Evolutionary conservation across 1,140 invertebrate genomes (phyloP), one percentile per base, ranked within the genome.

Genomic region (Drosophila murphyi): DNA sequence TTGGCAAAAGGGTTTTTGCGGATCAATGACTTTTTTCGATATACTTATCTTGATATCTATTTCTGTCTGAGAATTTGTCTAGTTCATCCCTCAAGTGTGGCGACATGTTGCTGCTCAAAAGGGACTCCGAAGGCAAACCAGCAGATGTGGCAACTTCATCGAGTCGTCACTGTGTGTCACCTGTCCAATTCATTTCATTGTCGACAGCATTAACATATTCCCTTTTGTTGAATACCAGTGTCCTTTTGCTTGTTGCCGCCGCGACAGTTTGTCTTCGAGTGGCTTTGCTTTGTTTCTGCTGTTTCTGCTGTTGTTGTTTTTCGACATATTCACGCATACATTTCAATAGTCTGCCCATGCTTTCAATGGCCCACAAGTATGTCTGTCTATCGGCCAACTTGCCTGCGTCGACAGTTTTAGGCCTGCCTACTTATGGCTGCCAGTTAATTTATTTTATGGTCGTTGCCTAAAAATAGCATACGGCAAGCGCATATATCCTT

Each of bases 321-420:
- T 48, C 12, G 51, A 67, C 35, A 55, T 63, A 48, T 72, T 68
- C 64, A 83, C 85, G 85, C 85, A 88, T 88, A 88, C 75, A 88
- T 89, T 88, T 78, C 75, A 85, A 88, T 89, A 85, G 80, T 88
- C 83, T 80, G 78, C 52, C 70, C 62, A 78, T 89, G 83, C 74
- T 80, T 78, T 70, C 75, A 88, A 69, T 83, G 80, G 80, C 62
- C 72, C 55, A 60, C 55, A 54, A 69, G 63, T 64, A 54, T 39
- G 34, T 50, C 60, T 57, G 64, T 61, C 52, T 48, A 20, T n/a
- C 65, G 55, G 43, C 50, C 37, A 35, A 32, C 12, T 51, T 48
- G 29, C 43, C 65, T 63, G 51, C 37, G 39, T 61, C 37, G 63
- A 47, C 52, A 37, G 56, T 59, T 62, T 76, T 56, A 72, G 7